Evolutionary conservation across 2,113 vertebrate species (phyloP).

Genomic region (Physeter macrocephalus): DNA sequence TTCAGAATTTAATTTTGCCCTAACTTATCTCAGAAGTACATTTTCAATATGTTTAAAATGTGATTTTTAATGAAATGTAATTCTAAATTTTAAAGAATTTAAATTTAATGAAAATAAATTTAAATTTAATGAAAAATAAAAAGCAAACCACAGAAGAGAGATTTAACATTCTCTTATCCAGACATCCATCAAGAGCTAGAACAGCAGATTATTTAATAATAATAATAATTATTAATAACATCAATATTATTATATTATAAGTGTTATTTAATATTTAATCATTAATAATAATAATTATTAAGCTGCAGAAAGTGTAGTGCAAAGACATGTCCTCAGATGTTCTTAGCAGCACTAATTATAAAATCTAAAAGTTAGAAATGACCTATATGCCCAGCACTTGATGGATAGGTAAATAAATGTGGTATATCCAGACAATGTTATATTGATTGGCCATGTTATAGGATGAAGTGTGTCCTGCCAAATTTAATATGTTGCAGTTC

Average conservation of each 20-base stretch:
- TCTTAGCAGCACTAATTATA: not conserved
- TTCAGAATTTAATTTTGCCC: not conserved
- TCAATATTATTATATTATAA: too few species aligned
- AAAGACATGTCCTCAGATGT: not conserved
- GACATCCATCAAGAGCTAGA: not conserved
- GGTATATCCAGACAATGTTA: not conserved
- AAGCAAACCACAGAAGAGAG: not conserved
- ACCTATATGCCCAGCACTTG: not conserved
- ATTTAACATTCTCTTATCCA: not conserved
- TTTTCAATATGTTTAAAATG: not conserved
- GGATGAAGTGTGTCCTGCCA: not conserved
- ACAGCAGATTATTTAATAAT: not conserved
- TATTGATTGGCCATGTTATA: not conserved
- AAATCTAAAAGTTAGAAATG: not conserved
- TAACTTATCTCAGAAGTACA: not conserved
- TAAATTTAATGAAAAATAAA: not conserved
- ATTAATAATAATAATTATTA: not conserved
- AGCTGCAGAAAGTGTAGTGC: not conserved
- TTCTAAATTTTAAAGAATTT: not conserved
- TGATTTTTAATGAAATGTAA: not conserved
- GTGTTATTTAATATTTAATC: too few species aligned
- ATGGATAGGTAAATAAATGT: not conserved
- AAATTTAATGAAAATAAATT: not conserved
- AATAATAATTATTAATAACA: too few species aligned
- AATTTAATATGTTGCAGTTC: not conserved